Percentiles rank a stretch among this genome's conserved stretches.
These are phyloP conservation scores for Microplitis demolitor DNA, from an alignment of 1,140 invertebrate genomes.

Conservation along the genomic window DNA sequence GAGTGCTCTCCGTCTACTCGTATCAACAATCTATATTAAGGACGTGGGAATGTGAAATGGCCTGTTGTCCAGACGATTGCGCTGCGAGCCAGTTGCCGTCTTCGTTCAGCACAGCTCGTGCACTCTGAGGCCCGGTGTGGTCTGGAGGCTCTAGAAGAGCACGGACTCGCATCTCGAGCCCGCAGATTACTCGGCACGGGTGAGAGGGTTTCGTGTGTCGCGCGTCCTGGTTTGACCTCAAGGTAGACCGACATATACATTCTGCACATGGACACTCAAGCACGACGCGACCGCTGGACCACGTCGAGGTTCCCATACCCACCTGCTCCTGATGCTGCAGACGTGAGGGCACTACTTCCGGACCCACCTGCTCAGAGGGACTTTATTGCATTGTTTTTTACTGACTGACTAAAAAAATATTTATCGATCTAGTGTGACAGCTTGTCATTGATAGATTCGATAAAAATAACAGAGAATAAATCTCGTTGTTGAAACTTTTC, in stretches of 20 bases:
- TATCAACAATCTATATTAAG: constrained; percentile 52
- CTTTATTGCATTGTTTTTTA: too few relatives aligned
- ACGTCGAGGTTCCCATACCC: constrained; percentile 18
- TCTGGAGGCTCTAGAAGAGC: too few relatives aligned
- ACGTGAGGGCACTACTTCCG: constrained; percentile 9
- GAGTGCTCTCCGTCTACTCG: constrained; percentile 20
- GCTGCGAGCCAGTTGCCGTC: neutral
- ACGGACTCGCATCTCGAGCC: constrained; percentile 22
- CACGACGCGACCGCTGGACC: neutral
- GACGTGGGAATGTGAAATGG: constrained; percentile 53
- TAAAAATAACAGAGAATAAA: neutral
- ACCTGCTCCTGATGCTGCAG: constrained; percentile 15
- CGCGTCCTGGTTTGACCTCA: constrained; percentile 31
- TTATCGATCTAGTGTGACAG: too few relatives aligned
- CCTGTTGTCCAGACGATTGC: constrained; percentile 35
- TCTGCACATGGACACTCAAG: neutral
- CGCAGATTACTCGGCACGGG: constrained; percentile 29
- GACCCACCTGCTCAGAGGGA: neutral
- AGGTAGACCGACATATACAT: neutral
- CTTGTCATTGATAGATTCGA: too few relatives aligned
- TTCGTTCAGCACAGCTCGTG: neutral
- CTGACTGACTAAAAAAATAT: too few relatives aligned
- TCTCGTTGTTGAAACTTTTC: too few relatives aligned
- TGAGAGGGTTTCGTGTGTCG: constrained; percentile 31
- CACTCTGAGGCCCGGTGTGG: constrained; percentile 25